Evolutionary conservation across 2,113 vertebrate species (phyloP).

Genomic region (Chunga burmeisteri): DNA sequence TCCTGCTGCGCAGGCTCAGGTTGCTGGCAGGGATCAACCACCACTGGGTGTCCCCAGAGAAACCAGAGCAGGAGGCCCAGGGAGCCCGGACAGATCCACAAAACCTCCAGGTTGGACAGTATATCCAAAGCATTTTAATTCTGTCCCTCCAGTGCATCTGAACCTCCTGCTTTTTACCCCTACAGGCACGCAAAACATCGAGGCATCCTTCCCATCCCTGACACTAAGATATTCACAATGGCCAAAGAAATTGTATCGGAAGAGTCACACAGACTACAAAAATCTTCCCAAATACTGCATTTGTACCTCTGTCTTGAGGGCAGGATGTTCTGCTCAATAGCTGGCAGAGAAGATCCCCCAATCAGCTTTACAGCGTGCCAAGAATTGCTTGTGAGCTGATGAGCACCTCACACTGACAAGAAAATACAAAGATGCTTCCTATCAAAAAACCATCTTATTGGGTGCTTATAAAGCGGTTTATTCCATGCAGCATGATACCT

Average conservation of each 20-base stretch:
- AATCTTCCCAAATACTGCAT: neutral
- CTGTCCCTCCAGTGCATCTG: neutral
- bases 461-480: neutral
- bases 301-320: neutral
- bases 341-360: neutral
- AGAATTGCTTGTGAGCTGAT: neutral
- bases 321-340: accelerated
- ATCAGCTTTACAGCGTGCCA: neutral
- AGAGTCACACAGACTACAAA: neutral
- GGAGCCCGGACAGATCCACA: neutral
- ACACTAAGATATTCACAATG: neutral
- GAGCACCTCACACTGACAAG: neutral
- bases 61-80: neutral
- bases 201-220: neutral
- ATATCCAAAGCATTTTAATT: neutral
- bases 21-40: neutral
- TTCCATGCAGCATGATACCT: neutral
- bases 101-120: neutral
- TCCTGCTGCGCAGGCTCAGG: neutral
- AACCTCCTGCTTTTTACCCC: neutral
- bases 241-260: neutral
- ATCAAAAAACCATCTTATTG: neutral
- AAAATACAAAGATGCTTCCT: neutral
- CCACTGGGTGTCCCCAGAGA: neutral
- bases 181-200: neutral